These are phyloP conservation scores for Montipora efflorescens DNA, from an alignment of 64 coral and sea anemone genomes.

Conservation along the genomic window DNA sequence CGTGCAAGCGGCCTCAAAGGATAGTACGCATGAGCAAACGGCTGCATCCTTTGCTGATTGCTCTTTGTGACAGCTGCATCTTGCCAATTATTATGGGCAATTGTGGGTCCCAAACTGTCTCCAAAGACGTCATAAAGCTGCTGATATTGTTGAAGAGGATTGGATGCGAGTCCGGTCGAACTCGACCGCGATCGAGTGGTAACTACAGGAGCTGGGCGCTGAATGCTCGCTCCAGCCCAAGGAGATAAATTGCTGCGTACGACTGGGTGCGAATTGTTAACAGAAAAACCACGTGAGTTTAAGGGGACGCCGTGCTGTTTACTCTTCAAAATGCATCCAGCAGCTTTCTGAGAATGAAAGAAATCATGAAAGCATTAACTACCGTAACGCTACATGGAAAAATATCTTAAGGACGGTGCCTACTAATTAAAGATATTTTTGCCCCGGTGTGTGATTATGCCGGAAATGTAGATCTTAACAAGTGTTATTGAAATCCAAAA, in stretches of 20 bases:
- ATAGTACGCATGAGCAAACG: slow-evolving; percentile 93
- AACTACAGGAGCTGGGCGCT: slow-evolving; percentile 71
- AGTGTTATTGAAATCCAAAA: too few species aligned
- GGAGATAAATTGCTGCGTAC: slow-evolving; percentile 80
- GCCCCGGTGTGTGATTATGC: too few species aligned
- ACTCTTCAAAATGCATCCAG: slow-evolving; percentile 77
- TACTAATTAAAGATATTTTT: too few species aligned
- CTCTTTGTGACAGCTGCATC: slow-evolving; percentile 82
- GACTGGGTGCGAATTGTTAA: slow-evolving; percentile 87
- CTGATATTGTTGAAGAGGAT: slow-evolving; percentile 75
- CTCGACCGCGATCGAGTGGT: slow-evolving; percentile 70
- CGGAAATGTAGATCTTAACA: too few species aligned
- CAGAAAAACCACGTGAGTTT: slow-evolving; percentile 53
- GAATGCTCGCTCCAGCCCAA: slow-evolving; percentile 83
- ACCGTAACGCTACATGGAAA: neutral
- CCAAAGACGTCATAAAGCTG: slow-evolving; percentile 90
- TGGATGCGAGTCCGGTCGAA: slow-evolving; percentile 56
- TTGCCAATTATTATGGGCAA: slow-evolving; percentile 94
- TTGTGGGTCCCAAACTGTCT: slow-evolving; percentile 78
- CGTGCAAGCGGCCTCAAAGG: slow-evolving; percentile 81
- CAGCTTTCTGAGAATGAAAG: slow-evolving; percentile 73
- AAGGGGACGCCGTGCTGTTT: slow-evolving; percentile 85
- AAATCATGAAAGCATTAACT: neutral
- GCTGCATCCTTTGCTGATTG: slow-evolving; percentile 83
- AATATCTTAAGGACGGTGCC: too few species aligned